Conservation (phyloP, 2,113 vertebrate species). For the Oryzias melastigma region DNA sequence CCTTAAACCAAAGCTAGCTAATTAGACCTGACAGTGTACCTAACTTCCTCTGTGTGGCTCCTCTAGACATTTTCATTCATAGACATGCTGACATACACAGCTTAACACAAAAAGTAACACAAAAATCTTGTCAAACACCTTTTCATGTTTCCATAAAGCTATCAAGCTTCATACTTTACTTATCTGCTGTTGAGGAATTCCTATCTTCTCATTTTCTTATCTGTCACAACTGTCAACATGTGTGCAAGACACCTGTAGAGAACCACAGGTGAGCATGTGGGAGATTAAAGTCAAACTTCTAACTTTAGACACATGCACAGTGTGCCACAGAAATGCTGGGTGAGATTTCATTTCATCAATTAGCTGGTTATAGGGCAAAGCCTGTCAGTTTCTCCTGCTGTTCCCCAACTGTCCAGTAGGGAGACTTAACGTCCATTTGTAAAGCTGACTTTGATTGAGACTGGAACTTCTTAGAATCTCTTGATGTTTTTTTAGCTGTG, state of each 20-base stretch:
- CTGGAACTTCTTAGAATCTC: too few relatives aligned
- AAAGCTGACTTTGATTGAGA: too few relatives aligned
- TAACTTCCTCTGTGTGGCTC: slow-evolving; percentile 36
- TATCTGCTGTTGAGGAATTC: slow-evolving; percentile 7
- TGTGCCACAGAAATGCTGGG: neutral
- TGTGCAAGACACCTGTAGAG: slow-evolving; percentile 9
- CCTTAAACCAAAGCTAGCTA: slow-evolving; percentile 59
- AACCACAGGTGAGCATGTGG: neutral
- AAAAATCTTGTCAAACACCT: neutral
- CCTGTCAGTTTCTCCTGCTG: too few relatives aligned
- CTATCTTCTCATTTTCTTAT: neutral
- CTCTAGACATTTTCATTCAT: slow-evolving; percentile 35
- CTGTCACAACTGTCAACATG: slow-evolving; percentile 20
- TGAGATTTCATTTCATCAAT: neutral
- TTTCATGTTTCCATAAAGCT: slow-evolving; percentile 7
- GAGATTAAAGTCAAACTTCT: slow-evolving; percentile 17
- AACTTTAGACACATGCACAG: neutral
- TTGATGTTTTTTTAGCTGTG: too few relatives aligned
- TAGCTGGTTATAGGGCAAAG: neutral
- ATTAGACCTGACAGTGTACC: slow-evolving; percentile 73
- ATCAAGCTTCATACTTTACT: slow-evolving; percentile 22
- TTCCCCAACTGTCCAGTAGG: too few relatives aligned
- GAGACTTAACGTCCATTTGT: too few relatives aligned
- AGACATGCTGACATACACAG: neutral
- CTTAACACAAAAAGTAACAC: neutral